Conservation (phyloP, 2,888 invertebrate species). For the Catocala nupta region DNA sequence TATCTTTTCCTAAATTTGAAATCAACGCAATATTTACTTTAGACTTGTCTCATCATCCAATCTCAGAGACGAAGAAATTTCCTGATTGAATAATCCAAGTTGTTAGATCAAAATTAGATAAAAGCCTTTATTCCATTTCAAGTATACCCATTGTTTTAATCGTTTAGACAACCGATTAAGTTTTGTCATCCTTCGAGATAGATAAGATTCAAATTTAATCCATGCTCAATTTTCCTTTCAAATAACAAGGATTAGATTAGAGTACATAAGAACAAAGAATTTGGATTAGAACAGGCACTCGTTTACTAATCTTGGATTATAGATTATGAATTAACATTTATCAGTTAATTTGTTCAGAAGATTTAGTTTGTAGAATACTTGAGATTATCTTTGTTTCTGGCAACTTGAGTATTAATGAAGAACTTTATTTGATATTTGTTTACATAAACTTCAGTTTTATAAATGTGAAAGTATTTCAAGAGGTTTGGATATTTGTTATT, state of each 20-base stretch:
- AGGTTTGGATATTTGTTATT: no score
- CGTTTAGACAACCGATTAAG: slow-evolving; percentile 49
- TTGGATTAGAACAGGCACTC: slow-evolving; percentile 37
- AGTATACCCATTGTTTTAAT: slow-evolving; percentile 47
- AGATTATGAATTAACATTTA: slow-evolving; percentile 53
- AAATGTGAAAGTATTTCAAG: no score
- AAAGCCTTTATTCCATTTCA: slow-evolving; percentile 41
- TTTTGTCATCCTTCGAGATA: slow-evolving; percentile 51
- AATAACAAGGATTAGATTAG: slow-evolving; percentile 52
- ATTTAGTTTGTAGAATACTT: slow-evolving; percentile 27
- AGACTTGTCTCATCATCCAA: slow-evolving; percentile 5
- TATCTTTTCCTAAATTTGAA: neutral
- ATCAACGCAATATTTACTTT: slow-evolving; percentile 1
- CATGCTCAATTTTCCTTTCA: slow-evolving; percentile 49
- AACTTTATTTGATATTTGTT: slow-evolving; percentile 6
- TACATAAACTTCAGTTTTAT: neutral
- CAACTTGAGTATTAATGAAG: slow-evolving; percentile 19
- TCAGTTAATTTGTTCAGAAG: slow-evolving; percentile 48
- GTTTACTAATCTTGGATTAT: slow-evolving; percentile 49
- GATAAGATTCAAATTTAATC: slow-evolving; percentile 54
- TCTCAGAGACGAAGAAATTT: slow-evolving; percentile 21
- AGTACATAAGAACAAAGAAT: slow-evolving; percentile 52
- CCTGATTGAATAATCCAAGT: slow-evolving; percentile 43
- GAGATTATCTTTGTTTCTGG: slow-evolving; percentile 34
- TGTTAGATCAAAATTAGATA: slow-evolving; percentile 43